Conservation (phyloP, 1,140 invertebrate genomes). For the Hermatobates lingyangjiaoensis region DNA sequence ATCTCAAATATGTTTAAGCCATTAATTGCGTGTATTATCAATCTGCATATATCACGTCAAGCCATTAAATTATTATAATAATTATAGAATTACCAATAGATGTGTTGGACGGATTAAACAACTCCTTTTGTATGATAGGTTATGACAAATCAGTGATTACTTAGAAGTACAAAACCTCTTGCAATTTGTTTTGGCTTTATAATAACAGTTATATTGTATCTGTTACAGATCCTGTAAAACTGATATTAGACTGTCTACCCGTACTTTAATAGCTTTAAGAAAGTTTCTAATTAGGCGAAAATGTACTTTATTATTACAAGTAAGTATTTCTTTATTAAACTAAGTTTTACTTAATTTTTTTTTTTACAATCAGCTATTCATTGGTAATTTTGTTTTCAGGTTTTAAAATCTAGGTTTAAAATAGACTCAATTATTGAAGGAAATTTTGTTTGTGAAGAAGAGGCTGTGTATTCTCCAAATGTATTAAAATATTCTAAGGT, state of each 20-base stretch:
- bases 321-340: slow-evolving; percentile 5
- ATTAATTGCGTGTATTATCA: too few species aligned
- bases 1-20: too few species aligned
- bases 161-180: too few species aligned
- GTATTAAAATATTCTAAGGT: slow-evolving; percentile 1
- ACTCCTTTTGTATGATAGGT: too few species aligned
- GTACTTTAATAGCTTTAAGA: slow-evolving; percentile 12
- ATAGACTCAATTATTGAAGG: slow-evolving; percentile 9
- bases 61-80: too few species aligned
- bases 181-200: too few species aligned
- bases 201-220: too few species aligned
- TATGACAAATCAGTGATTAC: too few species aligned
- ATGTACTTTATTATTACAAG: slow-evolving; percentile 15
- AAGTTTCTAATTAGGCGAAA: slow-evolving; percentile 15
- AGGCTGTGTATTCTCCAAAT: not conserved
- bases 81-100: too few species aligned
- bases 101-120: too few species aligned
- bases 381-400: slow-evolving; percentile 10
- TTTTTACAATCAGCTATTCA: not conserved
- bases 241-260: slow-evolving; percentile 14
- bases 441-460: slow-evolving; percentile 10
- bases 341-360: slow-evolving; percentile 1
- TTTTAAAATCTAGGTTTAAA: slow-evolving; percentile 17
- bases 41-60: too few species aligned
- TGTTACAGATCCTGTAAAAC: slow-evolving; percentile 17